Evolutionary conservation across 2,797 vertebrate species (phyloP).

Genomic region (Thamnophis elegans): DNA sequence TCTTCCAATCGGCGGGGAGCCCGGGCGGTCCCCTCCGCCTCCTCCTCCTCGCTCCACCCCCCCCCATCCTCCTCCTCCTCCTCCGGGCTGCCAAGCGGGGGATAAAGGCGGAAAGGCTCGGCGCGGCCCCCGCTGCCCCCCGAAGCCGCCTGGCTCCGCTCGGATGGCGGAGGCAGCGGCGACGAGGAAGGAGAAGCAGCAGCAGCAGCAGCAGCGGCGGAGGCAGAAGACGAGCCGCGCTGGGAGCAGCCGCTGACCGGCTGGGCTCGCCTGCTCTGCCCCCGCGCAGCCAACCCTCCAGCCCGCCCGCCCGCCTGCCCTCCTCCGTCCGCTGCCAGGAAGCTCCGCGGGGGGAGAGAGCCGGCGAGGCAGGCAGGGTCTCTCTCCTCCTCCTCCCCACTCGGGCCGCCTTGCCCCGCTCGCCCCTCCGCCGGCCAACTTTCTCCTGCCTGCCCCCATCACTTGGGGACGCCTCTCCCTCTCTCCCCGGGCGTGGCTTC

Average conservation of each 20-base stretch:
- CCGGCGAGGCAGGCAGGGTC: no score
- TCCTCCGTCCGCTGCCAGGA: no score
- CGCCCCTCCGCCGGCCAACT: neutral
- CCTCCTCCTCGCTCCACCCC: neutral
- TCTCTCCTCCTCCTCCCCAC: no score
- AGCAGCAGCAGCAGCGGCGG: no score
- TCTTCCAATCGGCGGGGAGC: neutral
- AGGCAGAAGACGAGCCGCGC: no score
- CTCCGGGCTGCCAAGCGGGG: slow-evolving; percentile 51
- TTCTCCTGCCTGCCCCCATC: neutral
- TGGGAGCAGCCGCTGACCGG: no score
- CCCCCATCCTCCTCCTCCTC: slow-evolving; percentile 25
- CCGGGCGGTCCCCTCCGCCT: neutral
- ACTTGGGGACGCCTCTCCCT: neutral
- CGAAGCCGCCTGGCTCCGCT: neutral
- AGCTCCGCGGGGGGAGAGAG: no score
- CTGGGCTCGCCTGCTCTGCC: no score
- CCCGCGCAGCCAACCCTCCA: no score
- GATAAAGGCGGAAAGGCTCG: slow-evolving; percentile 70
- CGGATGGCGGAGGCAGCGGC: slow-evolving; percentile 46
- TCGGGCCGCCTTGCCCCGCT: no score
- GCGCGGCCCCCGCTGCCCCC: slow-evolving; percentile 9
- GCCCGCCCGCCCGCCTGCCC: no score
- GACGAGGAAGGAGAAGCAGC: neutral
- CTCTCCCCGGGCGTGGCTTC: no score